Conservation (phyloP, 2,113 vertebrate species). For the Xerus inauris region DNA sequence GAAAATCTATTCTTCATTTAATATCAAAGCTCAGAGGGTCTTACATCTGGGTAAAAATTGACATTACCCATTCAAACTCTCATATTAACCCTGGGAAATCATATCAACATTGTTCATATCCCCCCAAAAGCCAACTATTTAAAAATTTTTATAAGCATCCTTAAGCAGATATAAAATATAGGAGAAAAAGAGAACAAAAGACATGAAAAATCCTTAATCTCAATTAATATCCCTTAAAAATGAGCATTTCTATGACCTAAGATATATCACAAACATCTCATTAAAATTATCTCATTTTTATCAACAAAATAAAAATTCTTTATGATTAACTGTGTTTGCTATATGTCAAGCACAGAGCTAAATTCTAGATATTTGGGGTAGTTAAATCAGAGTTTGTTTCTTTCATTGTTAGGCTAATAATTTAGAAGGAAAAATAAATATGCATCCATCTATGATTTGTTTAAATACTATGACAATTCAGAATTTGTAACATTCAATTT, state of each 20-base stretch:
- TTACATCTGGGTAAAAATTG: neutral
- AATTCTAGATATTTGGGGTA: neutral
- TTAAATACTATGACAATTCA: neutral
- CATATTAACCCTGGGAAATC: neutral
- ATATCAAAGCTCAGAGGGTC: neutral
- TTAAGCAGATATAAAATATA: neutral
- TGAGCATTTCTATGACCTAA: neutral
- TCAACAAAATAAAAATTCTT: neutral
- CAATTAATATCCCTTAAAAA: neutral
- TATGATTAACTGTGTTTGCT: neutral
- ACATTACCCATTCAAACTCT: neutral
- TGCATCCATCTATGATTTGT: neutral
- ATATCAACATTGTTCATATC: slow-evolving; percentile 8
- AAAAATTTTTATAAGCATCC: neutral
- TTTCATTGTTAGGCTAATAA: neutral
- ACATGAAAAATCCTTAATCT: slow-evolving; percentile 1
- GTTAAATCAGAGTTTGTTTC: neutral
- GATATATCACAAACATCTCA: neutral
- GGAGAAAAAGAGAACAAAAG: neutral
- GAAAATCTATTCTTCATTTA: neutral
- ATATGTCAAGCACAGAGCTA: neutral
- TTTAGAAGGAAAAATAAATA: slow-evolving; percentile 24
- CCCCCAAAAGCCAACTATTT: neutral
- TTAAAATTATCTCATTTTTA: slow-evolving; percentile 22
- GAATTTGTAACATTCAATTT: slow-evolving; percentile 1